Conservation (phyloP, 2,888 invertebrate species). For the Baccha elongata region DNA sequence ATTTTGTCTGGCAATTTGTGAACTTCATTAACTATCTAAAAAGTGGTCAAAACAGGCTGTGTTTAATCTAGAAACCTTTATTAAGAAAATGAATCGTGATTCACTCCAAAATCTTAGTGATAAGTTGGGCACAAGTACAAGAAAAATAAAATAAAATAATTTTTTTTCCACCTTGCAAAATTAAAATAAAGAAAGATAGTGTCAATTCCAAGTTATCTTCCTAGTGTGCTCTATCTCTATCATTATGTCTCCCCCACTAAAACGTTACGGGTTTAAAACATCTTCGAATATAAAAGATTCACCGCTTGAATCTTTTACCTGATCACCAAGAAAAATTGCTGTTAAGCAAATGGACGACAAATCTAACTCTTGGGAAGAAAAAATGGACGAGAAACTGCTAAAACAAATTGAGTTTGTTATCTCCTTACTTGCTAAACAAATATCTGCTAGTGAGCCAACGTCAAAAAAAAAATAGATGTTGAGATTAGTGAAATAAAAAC, state of each 20-base stretch:
- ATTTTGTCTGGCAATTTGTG: background rate
- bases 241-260: too few species aligned
- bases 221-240: too few species aligned
- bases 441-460: background rate
- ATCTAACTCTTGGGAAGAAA: background rate
- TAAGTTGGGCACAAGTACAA: background rate
- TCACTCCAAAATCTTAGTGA: background rate
- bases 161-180: too few species aligned
- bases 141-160: background rate
- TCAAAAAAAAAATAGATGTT: background rate
- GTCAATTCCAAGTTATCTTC: too few species aligned
- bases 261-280: too few species aligned
- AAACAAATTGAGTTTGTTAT: conserved; percentile 16
- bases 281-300: background rate
- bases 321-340: background rate
- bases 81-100: background rate
- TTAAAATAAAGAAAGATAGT: too few species aligned
- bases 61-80: too few species aligned
- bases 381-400: background rate
- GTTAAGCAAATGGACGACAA: background rate
- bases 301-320: too few species aligned
- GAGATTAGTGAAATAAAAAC: too few species aligned
- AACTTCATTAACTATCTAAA: background rate
- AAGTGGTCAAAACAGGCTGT: background rate
- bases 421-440: background rate